Evolutionary conservation across 2,888 invertebrate species (phyloP), one percentile per base, ranked within the genome.

Genomic region (Ectemnius continuus): DNA sequence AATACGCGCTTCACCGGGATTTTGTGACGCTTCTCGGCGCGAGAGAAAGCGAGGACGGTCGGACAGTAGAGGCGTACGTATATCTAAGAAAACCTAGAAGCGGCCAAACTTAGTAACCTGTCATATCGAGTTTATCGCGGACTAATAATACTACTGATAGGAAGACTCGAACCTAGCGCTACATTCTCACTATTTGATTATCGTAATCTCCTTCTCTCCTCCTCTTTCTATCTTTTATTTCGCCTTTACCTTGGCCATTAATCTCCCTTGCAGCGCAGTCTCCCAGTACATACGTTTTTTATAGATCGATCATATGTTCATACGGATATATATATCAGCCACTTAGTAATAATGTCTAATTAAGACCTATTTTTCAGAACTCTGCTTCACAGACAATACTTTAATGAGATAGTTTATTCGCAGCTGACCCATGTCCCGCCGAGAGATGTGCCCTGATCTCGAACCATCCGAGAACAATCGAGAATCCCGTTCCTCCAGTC

Each of bases 71-170:
- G 74, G 76, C 70, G 69, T 80, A 79, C 16, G 5, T 79, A 36
- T 78, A 86, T 70, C 75, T 74, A 80, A 85, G 73, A 75, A 78
- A 84, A 83, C 87, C 86, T 87, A 88, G 88, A 84, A 88, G 88
- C 85, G 88, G 89, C 89, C 89, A 89, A 89, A 89, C 79, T 84
- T 84, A 83, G 83, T 79, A 84, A 85, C 77, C 83, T 68, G 84
- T 86, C 85, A 86, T 87, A 87, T 87, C 88, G 87, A 87, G 84
- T 81, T 36, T 78, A 80, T 83, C 80, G 82, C 81, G 77, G 80
- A 84, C 84, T 84, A 84, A 84, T 84, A 75, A 78, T 78, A 75
- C 80, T 78, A 80, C 82, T 75, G 79, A 80, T 79, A 78, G 78
- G 77, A 80, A 73, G 73, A 73, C 83, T 81, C 76, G 83, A 81